Evolutionary conservation across 2,797 vertebrate species (phyloP).

Genomic region (Nannoperca obscura): DNA sequence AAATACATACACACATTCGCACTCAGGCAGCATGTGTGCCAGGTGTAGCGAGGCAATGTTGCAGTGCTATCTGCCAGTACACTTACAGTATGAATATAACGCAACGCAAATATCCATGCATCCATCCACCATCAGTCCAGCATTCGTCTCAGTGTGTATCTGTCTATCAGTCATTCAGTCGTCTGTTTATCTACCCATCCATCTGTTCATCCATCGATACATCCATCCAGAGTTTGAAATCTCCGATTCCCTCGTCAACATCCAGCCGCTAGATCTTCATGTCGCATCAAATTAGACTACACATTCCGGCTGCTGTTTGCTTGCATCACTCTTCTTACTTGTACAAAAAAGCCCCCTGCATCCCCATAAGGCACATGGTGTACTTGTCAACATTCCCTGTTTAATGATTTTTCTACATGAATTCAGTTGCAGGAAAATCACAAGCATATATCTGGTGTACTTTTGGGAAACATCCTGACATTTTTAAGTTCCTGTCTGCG

Average conservation of each 20-base stretch:
- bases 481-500: conserved; percentile 49
- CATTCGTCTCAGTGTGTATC: conserved; percentile 6
- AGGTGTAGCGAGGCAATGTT: conserved; percentile 38
- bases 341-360: conserved; percentile 18
- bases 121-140: conserved; percentile 36
- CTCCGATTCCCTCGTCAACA: background rate
- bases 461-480: conserved; percentile 55
- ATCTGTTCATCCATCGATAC: conserved; percentile 24
- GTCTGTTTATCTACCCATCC: conserved; percentile 28
- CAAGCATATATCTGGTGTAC: conserved; percentile 36
- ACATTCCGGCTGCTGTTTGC: conserved; percentile 22
- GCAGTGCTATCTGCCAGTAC: conserved; percentile 31
- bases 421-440: conserved; percentile 24
- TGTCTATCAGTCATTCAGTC: conserved; percentile 21
- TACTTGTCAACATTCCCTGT: conserved; percentile 42
- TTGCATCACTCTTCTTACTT: conserved; percentile 7
- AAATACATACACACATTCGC: background rate
- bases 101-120: conserved; percentile 26
- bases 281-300: conserved; percentile 30
- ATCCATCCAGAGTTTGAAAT: background rate
- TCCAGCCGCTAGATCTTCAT: conserved; percentile 9
- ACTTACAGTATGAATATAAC: conserved; percentile 8
- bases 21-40: conserved; percentile 19
- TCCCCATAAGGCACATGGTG: conserved; percentile 26
- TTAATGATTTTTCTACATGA: conserved; percentile 39